These are phyloP conservation scores for Helicorthomorpha holstii DNA, from an alignment of 1,140 invertebrate species.

Conservation along the genomic window DNA sequence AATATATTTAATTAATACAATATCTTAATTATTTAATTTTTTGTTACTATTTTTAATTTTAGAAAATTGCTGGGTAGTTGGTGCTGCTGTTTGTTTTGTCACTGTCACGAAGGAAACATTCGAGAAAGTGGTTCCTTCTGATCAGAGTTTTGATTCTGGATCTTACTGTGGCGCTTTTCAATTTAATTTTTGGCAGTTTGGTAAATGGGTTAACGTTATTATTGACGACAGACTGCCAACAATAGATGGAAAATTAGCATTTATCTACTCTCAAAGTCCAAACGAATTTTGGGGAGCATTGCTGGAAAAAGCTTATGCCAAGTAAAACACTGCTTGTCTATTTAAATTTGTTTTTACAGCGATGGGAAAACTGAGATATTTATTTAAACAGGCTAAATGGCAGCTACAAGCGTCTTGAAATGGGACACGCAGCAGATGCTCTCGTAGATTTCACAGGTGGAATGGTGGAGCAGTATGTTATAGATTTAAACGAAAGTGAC, in stretches of 20 bases:
- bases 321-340: slow-evolving; percentile 20
- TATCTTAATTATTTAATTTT: background rate
- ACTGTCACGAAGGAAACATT: slow-evolving; percentile 41
- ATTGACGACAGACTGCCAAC: slow-evolving; percentile 38
- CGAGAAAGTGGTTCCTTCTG: slow-evolving; percentile 44
- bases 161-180: background rate
- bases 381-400: background rate
- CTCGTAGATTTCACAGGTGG: slow-evolving; percentile 43
- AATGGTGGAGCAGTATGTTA: slow-evolving; percentile 37
- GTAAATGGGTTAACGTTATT: slow-evolving; percentile 28
- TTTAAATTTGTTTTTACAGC: background rate
- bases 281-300: slow-evolving; percentile 31
- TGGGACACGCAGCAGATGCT: slow-evolving; percentile 35
- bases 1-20: too few relatives aligned
- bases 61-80: slow-evolving; percentile 45
- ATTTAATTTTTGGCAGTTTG: slow-evolving; percentile 25
- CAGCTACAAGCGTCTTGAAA: background rate
- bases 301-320: slow-evolving; percentile 32
- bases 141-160: slow-evolving; percentile 41
- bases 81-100: slow-evolving; percentile 45
- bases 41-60: background rate
- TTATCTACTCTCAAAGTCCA: slow-evolving; percentile 30
- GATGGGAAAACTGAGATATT: background rate
- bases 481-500: too few relatives aligned
- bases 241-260: slow-evolving; percentile 30